Base-by-base conservation (phyloP, 2,797 vertebrate species). In the Pseudopleuronectes americanus region DNA sequence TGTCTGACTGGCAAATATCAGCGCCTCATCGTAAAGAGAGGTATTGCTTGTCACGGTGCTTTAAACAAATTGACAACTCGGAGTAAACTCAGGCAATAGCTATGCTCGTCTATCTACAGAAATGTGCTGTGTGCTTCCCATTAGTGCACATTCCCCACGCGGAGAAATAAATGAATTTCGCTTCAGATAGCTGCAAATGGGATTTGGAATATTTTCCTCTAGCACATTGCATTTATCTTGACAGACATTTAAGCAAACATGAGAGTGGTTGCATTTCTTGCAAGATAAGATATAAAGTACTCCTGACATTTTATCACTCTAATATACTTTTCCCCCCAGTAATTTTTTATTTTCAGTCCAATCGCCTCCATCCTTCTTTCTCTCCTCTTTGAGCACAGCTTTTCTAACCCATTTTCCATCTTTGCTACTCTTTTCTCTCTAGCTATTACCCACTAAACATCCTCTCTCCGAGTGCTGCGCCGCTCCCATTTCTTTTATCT, bases 381-480 rank as follows among this genome's bases (percentile, higher is more conserved):
- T 68, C 59, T 75, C 51, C 58, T 77, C 49, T 23, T 14, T 24
- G 57, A 81, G 58, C 45, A 17, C 49, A 38, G 59, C 69, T 68
- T 77, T 74, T 69, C 72, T 57, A 68, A 76, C 75, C 77, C 63
- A 83, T 79, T 85, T 81, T 78, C 72, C 61, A 51, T 21, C 72
- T 66, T 79, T 75, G 65, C 61, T 53, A 21, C 71, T 66, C 57
- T 23, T 76, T 64, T 56, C 72, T 72, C 60, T n/a, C 52, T 47
- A 43, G 68, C 64, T 68, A 49, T 87, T 72, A 72, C 69, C 64
- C 61, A 73, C 88, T 74, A 82, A 75, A 86, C 80, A 79, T 70
- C 63, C 54, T 55, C 61, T 67, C 72, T 71, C 63, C 57, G 63
- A 76, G 45, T 31, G 59, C 78, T 55, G 55, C 63, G 54, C 64